Evolutionary conservation across 2,888 invertebrate genomes (phyloP), one percentile per base, ranked within the genome.

Genomic region (Rugalucina vietnamica): DNA sequence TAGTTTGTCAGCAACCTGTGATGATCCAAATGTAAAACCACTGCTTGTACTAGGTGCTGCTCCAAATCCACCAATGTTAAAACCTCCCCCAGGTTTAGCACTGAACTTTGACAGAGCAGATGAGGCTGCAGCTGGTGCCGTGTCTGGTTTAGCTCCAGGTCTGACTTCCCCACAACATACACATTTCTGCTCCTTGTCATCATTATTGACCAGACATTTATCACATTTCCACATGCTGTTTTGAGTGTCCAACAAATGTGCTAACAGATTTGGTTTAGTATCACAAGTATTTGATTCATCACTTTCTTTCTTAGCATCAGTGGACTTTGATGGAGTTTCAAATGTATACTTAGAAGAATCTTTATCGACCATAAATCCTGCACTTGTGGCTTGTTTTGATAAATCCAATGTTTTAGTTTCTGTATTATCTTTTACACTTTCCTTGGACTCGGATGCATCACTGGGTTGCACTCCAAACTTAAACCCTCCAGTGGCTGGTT

Each of bases 191-290:
- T 79, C 78, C 29, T 81, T 81, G 8, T 83, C 87, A 8, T 95
- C 94, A 92, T 97, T 97, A 65, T 96, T 95, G 21, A 97, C 94
- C 94, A 96, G 95, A 92, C 97, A 97, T 34, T 94, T 95, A 0
- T 95, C 94, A 93, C 97, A 97, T 90, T 96, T 96, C 97, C 97
- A 97, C 32, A 96, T 96, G 71, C 24, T 37, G 5, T 12, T 10
- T 29, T 39, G 27, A 24, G 1, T 72, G 8, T 72, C 43, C 12
- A 72, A 34, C 43, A 72, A 43, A 43, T 39, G 49, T 21, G 72
- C 39, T 10, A 49, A 43, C 18, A 72, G 21, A 74, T 39, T 70
- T 60, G 32, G 29, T 36, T 39, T 70, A 37, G 32, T 50, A 2
- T 72, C 36, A 43, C 72, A 27, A 29, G 54, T 21, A 36, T 37